Percentiles rank a stretch among this genome's conserved stretches.
phyloP scores from a whole-genome alignment of 2,797 vertebrate species.

The Melanogrammus aeglefinus region DNA sequence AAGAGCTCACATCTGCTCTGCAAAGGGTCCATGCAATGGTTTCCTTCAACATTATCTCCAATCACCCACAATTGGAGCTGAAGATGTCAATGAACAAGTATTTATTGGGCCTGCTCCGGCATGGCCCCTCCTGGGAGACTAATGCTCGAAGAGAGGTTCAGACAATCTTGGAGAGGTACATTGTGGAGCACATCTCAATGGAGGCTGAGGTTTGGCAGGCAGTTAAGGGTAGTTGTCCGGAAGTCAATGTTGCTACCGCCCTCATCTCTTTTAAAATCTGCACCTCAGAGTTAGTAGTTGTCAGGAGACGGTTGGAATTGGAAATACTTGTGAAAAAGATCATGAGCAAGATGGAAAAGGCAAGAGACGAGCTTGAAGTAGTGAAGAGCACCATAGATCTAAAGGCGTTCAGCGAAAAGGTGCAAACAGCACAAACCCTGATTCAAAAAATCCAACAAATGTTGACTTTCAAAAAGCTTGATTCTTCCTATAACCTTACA shows the following conservation, averaged over 20 bases:
- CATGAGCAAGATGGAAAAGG: slow-evolving; percentile 25
- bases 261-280: slow-evolving; percentile 27
- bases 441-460: slow-evolving; percentile 30
- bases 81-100: slow-evolving; percentile 41
- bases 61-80: slow-evolving; percentile 27
- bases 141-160: slow-evolving; percentile 26
- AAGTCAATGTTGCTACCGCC: slow-evolving; percentile 13
- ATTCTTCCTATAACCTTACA: slow-evolving; percentile 29
- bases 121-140: slow-evolving; percentile 47
- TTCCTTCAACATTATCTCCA: slow-evolving; percentile 14
- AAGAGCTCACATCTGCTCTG: slow-evolving; percentile 34
- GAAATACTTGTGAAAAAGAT: slow-evolving; percentile 24
- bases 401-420: slow-evolving; percentile 40
- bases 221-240: slow-evolving; percentile 21
- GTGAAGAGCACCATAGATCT: slow-evolving; percentile 49
- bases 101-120: slow-evolving; percentile 31
- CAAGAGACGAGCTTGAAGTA: slow-evolving; percentile 31
- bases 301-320: slow-evolving; percentile 36
- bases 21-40: slow-evolving; percentile 36
- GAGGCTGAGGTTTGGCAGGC: slow-evolving; percentile 49
- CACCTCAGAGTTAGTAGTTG: slow-evolving; percentile 33
- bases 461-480: slow-evolving; percentile 31
- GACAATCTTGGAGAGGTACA: slow-evolving; percentile 36
- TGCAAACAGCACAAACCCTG: slow-evolving; percentile 31
- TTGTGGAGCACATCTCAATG: slow-evolving; percentile 14